These are phyloP conservation scores for Alca torda DNA, from an alignment of 2,797 vertebrate genomes.

Conservation along the genomic window DNA sequence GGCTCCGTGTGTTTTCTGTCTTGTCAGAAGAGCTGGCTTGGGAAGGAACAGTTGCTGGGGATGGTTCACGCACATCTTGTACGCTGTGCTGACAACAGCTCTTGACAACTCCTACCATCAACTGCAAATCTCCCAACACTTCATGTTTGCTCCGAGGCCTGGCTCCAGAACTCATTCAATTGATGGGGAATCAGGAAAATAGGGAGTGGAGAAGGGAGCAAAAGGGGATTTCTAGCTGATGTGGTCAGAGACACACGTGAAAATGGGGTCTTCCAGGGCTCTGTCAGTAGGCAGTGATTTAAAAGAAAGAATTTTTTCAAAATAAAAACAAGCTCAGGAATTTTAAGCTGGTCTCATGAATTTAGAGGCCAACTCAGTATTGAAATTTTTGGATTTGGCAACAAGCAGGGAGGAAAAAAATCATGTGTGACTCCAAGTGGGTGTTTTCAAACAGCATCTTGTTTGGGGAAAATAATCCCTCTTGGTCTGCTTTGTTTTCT, in stretches of 20 bases:
- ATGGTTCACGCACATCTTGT: background rate
- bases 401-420: background rate
- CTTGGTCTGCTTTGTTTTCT: slow-evolving; percentile 41
- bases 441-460: slow-evolving; percentile 53
- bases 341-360: background rate
- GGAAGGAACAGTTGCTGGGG: slow-evolving; percentile 32
- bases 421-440: slow-evolving; percentile 1
- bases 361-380: background rate
- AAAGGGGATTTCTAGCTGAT: background rate
- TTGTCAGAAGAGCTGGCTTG: background rate
- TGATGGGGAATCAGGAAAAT: fast-evolving
- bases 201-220: background rate
- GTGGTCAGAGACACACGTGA: fast-evolving
- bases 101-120: slow-evolving; percentile 25
- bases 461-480: slow-evolving; percentile 39
- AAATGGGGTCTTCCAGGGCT: background rate
- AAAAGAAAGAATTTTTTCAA: background rate
- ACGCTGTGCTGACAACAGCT: slow-evolving; percentile 32
- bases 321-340: background rate
- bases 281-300: background rate
- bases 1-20: background rate
- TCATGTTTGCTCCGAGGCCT: background rate
- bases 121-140: background rate
- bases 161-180: background rate
- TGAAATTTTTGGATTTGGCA: background rate